A percentile compares a stretch with the other conserved stretches of the same genome.
These are phyloP conservation scores for Aurelia aurita DNA, from an alignment of 30 jellyfish, hydroid and myxozoan genomes.

Conservation along the genomic window DNA sequence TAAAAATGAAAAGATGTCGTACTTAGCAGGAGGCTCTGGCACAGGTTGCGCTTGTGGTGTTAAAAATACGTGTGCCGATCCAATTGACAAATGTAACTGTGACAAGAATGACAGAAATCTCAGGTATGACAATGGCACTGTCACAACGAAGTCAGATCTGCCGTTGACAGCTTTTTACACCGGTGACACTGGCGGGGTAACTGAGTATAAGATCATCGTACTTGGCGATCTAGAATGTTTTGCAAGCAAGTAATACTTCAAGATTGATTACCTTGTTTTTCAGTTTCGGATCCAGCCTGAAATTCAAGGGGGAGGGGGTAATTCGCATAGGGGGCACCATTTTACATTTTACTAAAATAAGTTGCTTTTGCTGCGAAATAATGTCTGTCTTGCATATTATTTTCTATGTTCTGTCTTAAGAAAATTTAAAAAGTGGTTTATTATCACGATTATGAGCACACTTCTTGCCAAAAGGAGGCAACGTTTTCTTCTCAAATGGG, in stretches of 20 bases:
- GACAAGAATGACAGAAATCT: slow-evolving; percentile 29
- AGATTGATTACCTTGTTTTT: no score
- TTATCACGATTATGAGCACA: no score
- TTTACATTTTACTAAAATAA: no score
- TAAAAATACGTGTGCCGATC: slow-evolving; percentile 8
- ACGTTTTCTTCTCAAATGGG: no score
- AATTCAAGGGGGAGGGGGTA: no score
- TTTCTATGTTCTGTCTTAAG: no score
- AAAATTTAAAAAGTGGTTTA: no score
- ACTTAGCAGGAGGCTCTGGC: slow-evolving; percentile 62
- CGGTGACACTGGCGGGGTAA: slow-evolving; percentile 20
- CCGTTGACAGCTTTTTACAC: slow-evolving; percentile 29
- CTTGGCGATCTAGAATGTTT: slow-evolving; percentile 32
- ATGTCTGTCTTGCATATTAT: no score
- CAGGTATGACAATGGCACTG: slow-evolving; percentile 27
- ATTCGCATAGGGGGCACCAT: no score
- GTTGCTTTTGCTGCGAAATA: no score
- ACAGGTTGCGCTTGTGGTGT: slow-evolving; percentile 65
- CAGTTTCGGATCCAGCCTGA: no score
- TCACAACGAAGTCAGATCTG: slow-evolving; percentile 53
- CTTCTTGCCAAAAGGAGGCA: no score
- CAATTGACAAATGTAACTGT: slow-evolving; percentile 26
- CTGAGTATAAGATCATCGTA: slow-evolving; percentile 6
- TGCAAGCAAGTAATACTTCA: not conserved
- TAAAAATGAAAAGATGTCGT: slow-evolving; percentile 22